phyloP scores from a whole-genome alignment of 2,113 vertebrate species.

The Lepus timidus region DNA sequence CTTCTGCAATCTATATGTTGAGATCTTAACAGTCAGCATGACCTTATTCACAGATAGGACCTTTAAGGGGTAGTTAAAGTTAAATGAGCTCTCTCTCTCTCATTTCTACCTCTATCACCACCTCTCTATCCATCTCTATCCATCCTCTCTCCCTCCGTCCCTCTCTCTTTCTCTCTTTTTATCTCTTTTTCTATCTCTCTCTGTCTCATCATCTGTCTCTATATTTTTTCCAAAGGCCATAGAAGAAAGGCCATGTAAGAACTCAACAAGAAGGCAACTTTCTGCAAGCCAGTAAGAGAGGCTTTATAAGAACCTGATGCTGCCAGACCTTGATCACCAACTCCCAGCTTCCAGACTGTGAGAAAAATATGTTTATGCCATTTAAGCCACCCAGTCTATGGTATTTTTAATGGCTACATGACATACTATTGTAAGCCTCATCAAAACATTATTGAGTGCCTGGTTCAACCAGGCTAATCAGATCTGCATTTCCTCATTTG shows the following conservation, averaged over 20 bases:
- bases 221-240: background rate
- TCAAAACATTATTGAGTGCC: background rate
- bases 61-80: background rate
- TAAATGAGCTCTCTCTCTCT: background rate
- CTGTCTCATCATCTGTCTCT: background rate
- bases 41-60: background rate
- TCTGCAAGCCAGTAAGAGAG: background rate
- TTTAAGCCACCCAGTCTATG: background rate
- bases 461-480: background rate
- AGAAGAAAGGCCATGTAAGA: background rate
- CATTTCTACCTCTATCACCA: too few relatives aligned
- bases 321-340: background rate
- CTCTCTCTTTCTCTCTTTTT: background rate
- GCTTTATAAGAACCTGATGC: background rate
- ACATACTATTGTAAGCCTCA: background rate
- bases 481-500: background rate
- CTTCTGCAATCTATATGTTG: background rate
- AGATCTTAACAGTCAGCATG: background rate
- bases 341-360: background rate
- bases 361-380: background rate
- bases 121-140: background rate
- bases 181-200: rapidly evolving
- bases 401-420: background rate
- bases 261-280: background rate
- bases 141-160: background rate